These are phyloP conservation scores for Alectura lathami DNA, from an alignment of 2,113 vertebrate species.

Conservation along the genomic window DNA sequence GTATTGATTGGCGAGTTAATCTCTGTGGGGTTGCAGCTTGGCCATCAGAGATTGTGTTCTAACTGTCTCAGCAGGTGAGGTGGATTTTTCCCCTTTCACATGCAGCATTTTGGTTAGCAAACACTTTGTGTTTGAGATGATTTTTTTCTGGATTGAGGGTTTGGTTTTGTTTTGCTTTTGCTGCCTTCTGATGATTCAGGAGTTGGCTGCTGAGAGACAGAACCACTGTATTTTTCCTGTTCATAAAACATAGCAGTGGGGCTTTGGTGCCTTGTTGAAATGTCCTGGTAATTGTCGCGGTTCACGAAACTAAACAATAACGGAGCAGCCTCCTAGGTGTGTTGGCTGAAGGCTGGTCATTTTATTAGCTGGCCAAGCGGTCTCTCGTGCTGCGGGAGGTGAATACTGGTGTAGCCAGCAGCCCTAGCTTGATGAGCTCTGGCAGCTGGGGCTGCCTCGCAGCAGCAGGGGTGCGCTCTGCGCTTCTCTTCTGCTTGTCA, in stretches of 20 bases:
- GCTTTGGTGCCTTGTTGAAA: background rate
- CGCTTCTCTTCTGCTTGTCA: background rate
- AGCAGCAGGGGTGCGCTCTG: background rate
- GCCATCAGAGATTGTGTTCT: background rate
- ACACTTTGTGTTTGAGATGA: background rate
- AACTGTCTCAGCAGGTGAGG: background rate
- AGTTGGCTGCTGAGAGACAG: background rate
- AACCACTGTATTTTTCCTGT: background rate
- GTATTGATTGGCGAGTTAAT: background rate
- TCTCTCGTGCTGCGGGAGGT: background rate
- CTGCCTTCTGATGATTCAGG: background rate
- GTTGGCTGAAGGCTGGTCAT: background rate
- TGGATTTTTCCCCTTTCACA: background rate
- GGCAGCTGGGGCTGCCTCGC: background rate
- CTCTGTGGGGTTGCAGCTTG: background rate
- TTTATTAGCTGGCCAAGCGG: background rate
- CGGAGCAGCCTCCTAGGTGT: background rate
- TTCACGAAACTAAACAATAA: background rate
- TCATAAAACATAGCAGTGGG: background rate
- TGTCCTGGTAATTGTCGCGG: background rate
- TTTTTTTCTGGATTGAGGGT: background rate
- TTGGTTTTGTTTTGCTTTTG: slow-evolving; percentile 4
- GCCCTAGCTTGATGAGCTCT: background rate
- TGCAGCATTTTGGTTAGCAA: background rate
- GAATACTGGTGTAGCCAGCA: background rate